Evolutionary conservation across 1,140 invertebrate genomes (phyloP).

Genomic region (Prorops nasuta): DNA sequence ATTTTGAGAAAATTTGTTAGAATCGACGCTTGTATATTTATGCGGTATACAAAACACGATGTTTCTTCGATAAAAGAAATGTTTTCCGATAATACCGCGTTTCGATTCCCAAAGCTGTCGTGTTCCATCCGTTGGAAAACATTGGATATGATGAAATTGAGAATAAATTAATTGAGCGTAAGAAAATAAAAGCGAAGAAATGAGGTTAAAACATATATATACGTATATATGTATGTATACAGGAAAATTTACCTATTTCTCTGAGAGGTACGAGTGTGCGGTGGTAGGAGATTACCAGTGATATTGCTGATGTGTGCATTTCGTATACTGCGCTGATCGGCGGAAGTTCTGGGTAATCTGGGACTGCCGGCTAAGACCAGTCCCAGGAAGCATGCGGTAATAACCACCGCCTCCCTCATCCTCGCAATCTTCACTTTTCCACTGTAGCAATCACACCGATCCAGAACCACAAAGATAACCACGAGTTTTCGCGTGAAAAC

Average conservation of each 20-base stretch:
- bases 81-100: background rate
- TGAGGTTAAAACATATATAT: no score
- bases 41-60: no score
- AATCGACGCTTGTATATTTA: no score
- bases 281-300: constrained; percentile 37
- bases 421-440: background rate
- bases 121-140: no score
- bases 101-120: no score
- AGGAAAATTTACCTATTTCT: constrained; percentile 39
- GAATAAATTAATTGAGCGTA: no score
- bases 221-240: background rate
- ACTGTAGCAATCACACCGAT: background rate
- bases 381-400: constrained; percentile 44
- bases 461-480: background rate
- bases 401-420: constrained; percentile 43
- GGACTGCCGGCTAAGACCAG: constrained; percentile 47
- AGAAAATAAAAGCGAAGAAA: no score
- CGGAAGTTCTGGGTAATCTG: constrained; percentile 47
- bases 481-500: no score
- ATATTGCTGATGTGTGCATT: constrained; percentile 40
- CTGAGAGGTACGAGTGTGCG: constrained; percentile 35
- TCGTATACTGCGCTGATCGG: constrained; percentile 47
- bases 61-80: constrained; percentile 2
- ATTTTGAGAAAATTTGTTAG: no score
- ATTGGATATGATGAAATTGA: no score